These are phyloP conservation scores for Callinectes sapidus DNA, from an alignment of 2,888 invertebrate genomes.

Conservation along the genomic window DNA sequence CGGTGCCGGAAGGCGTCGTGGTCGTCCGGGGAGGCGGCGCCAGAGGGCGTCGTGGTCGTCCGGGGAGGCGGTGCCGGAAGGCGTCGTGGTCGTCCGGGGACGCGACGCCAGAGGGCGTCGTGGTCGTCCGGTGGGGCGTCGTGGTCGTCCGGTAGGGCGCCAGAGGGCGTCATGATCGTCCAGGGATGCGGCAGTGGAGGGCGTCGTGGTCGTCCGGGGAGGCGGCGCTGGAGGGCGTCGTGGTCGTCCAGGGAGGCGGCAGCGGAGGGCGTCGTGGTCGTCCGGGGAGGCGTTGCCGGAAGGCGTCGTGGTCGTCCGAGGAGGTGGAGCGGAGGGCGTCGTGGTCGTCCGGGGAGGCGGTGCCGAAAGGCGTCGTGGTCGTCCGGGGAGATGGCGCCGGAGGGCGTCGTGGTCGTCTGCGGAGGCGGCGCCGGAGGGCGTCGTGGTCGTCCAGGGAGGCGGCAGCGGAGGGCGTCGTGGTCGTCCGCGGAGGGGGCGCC, in stretches of 20 bases:
- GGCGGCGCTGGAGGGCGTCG: background rate
- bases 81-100: background rate
- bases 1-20: background rate
- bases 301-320: background rate
- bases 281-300: background rate
- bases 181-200: background rate
- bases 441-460: background rate
- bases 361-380: background rate
- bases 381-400: background rate
- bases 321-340: background rate
- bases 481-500: background rate
- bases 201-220: background rate
- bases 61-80: too few relatives aligned
- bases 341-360: background rate
- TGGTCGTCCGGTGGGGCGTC: background rate
- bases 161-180: background rate
- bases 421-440: background rate
- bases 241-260: background rate
- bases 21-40: background rate
- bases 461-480: background rate
- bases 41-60: background rate
- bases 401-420: background rate
- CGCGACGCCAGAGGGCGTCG: background rate
- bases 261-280: background rate
- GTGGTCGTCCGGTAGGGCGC: background rate